phyloP scores from a whole-genome alignment of 2,113 vertebrate genomes.

The Nyctereutes procyonoides region DNA sequence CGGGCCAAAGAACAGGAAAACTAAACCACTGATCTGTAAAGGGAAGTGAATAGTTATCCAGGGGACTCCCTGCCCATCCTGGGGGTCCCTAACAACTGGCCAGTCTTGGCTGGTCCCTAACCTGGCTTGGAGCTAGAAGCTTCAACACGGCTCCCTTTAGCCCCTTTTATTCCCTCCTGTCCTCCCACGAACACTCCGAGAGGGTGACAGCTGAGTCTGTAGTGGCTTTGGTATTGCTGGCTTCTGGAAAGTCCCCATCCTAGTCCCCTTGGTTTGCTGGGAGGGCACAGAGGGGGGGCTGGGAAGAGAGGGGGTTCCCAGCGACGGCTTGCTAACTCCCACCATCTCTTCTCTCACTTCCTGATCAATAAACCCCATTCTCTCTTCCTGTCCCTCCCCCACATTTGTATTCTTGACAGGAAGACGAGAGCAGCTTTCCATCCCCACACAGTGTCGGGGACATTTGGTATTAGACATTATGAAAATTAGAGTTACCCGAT shows the following conservation, averaged over 20 bases:
- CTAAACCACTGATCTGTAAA: neutral
- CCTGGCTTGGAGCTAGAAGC: neutral
- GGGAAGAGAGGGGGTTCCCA: neutral
- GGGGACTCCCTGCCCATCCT: neutral
- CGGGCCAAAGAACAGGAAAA: neutral
- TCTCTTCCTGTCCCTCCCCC: neutral
- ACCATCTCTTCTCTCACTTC: neutral
- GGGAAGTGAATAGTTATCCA: neutral
- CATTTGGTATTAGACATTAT: slow-evolving; percentile 69
- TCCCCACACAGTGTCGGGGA: slow-evolving; percentile 28
- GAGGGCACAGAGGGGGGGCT: neutral
- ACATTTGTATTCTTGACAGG: slow-evolving; percentile 19
- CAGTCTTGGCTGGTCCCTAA: neutral
- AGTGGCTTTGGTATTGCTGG: neutral
- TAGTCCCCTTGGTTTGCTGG: neutral
- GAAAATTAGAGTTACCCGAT: slow-evolving; percentile 67
- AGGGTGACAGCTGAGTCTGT: neutral
- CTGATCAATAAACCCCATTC: neutral
- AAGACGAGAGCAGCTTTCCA: slow-evolving; percentile 58
- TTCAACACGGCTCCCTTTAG: neutral
- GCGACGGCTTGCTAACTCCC: neutral
- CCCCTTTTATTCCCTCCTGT: neutral
- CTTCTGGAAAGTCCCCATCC: neutral
- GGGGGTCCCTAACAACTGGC: neutral
- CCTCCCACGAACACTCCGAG: neutral